Percentiles rank a stretch among this genome's conserved stretches.
phyloP scores from a whole-genome alignment of 1,140 invertebrate genomes.

The Chironomus striatipennis region DNA sequence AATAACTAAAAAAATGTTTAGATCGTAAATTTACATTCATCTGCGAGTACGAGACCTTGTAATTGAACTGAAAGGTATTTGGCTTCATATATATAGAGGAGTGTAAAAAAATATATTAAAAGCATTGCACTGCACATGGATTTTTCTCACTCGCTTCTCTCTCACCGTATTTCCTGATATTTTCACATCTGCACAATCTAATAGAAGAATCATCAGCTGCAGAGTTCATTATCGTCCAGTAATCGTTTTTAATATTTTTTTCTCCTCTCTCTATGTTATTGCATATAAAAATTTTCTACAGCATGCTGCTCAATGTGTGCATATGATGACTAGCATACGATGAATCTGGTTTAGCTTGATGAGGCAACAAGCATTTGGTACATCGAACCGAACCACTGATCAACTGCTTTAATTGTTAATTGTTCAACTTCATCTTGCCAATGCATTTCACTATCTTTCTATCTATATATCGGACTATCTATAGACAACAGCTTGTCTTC shows the following conservation, averaged over 20 bases:
- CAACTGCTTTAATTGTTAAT: not conserved
- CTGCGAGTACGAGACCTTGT: not conserved
- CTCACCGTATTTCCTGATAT: not conserved
- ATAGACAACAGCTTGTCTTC: slow-evolving; percentile 13
- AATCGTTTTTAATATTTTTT: not conserved
- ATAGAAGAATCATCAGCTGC: slow-evolving; percentile 14
- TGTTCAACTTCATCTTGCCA: not conserved
- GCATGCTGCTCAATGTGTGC: not conserved
- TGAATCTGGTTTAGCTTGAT: slow-evolving; percentile 11
- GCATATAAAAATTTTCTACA: too few relatives aligned
- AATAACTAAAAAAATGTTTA: not conserved
- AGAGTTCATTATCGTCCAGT: slow-evolving; percentile 21
- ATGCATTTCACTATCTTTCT: not conserved
- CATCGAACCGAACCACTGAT: not conserved
- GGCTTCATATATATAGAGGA: not conserved
- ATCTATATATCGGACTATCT: not conserved
- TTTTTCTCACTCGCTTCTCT: not conserved
- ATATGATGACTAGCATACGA: not conserved
- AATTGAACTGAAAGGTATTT: slow-evolving; percentile 22
- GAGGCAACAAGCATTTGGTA: not conserved
- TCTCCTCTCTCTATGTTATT: not conserved
- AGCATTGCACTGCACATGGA: not conserved
- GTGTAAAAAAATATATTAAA: too few relatives aligned
- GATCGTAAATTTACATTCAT: not conserved
- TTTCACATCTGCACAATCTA: slow-evolving; percentile 2